phyloP scores from a whole-genome alignment of 2,113 vertebrate genomes.

The Craseonycteris thonglongyai region DNA sequence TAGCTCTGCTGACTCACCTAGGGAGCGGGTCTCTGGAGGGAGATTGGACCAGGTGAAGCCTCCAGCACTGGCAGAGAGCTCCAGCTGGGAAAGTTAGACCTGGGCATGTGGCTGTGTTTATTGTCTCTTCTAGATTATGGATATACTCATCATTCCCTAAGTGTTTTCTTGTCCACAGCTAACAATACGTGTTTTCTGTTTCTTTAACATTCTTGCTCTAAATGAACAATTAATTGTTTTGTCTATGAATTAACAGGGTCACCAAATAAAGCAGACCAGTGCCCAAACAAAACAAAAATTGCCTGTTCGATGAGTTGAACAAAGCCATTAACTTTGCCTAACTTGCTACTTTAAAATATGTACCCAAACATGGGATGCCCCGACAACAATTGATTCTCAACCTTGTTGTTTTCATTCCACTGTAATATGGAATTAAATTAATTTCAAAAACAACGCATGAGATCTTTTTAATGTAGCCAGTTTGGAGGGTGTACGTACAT shows the following conservation, averaged over 20 bases:
- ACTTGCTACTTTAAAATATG: not conserved
- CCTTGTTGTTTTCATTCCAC: not conserved
- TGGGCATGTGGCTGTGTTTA: not conserved
- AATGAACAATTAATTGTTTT: not conserved
- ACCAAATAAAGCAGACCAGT: not conserved
- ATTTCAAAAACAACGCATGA: not conserved
- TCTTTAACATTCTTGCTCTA: not conserved
- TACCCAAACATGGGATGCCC: not conserved
- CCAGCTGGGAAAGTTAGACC: not conserved
- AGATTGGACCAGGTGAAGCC: not conserved
- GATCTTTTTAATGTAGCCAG: not conserved
- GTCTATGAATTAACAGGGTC: not conserved
- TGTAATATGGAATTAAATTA: not conserved
- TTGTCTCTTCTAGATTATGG: not conserved
- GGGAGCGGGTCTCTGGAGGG: not conserved
- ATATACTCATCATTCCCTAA: not conserved
- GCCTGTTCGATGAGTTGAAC: not conserved
- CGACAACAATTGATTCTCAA: not conserved
- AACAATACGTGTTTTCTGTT: not conserved
- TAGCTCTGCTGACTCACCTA: not conserved
- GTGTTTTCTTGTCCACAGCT: not conserved
- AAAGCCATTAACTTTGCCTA: not conserved
- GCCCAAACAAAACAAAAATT: not conserved
- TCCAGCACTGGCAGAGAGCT: not conserved
- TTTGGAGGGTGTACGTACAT: rapidly evolving